These are phyloP conservation scores for Drosophila arawakana DNA, from an alignment of 1,140 invertebrate species.

Conservation along the genomic window DNA sequence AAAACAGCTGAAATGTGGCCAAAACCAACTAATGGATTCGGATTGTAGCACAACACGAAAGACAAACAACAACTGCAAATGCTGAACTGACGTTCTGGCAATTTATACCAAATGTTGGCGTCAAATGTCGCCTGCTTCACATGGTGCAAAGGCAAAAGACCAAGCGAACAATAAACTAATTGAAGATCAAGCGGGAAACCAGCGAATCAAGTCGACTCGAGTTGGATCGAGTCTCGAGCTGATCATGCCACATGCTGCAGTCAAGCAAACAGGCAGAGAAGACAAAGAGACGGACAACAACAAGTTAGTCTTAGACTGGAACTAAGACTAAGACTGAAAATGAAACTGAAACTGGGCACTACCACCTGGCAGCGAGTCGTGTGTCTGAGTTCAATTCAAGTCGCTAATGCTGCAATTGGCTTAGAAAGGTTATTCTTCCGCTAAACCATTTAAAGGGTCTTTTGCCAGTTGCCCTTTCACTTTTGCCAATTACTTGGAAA, in stretches of 20 bases:
- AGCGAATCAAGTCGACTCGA: slow-evolving; percentile 14
- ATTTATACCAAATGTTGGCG: slow-evolving; percentile 73
- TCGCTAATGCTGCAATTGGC: slow-evolving; percentile 50
- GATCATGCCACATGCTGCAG: slow-evolving; percentile 74
- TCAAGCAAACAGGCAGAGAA: slow-evolving; percentile 14
- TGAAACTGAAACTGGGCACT: slow-evolving; percentile 22
- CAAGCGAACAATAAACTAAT: slow-evolving; percentile 77
- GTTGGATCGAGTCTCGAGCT: slow-evolving; percentile 19
- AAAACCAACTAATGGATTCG: slow-evolving; percentile 28
- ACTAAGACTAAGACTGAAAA: slow-evolving; percentile 5
- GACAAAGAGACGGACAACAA: slow-evolving; percentile 9
- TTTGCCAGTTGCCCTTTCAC: slow-evolving; percentile 69
- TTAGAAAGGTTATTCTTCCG: slow-evolving; percentile 83
- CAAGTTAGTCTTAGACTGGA: slow-evolving; percentile 11
- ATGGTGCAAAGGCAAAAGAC: slow-evolving; percentile 63
- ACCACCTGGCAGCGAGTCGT: slow-evolving; percentile 73
- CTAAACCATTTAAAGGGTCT: slow-evolving; percentile 76
- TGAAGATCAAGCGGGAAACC: slow-evolving; percentile 64
- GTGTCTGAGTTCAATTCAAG: slow-evolving; percentile 62
- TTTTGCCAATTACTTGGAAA: slow-evolving; percentile 75
- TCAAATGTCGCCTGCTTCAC: slow-evolving; percentile 83
- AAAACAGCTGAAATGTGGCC: slow-evolving; percentile 44
- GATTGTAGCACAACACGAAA: slow-evolving; percentile 49
- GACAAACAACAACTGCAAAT: slow-evolving; percentile 76
- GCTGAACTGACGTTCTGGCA: slow-evolving; percentile 61